Evolutionary conservation across 2,888 invertebrate species (phyloP).

Genomic region (Oscheius sp.): DNA sequence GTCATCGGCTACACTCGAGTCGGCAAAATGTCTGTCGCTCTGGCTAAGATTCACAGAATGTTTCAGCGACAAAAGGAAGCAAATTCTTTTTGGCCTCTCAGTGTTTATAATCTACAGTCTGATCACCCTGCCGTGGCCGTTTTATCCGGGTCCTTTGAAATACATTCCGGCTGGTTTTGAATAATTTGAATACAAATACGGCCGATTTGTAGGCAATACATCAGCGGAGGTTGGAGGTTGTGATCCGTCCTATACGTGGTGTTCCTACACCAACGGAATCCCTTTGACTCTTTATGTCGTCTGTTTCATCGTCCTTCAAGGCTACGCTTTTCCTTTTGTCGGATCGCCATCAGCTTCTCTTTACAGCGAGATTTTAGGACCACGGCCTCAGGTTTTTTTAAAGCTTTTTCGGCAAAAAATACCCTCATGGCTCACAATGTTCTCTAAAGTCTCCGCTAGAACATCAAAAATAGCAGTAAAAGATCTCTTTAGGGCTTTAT

Average conservation of each 20-base stretch:
- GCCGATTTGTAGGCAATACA: conserved; percentile 35
- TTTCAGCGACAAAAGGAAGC: conserved; percentile 42
- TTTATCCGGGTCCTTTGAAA: conserved; percentile 46
- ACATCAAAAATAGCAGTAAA: neutral
- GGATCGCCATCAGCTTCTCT: conserved; percentile 43
- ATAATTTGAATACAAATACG: no score
- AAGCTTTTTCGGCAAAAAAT: no score
- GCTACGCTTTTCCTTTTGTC: conserved; percentile 47
- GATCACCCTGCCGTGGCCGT: conserved; percentile 50
- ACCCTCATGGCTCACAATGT: no score
- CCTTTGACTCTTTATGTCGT: conserved; percentile 41
- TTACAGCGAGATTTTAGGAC: conserved; percentile 49
- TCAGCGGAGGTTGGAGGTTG: conserved; percentile 49
- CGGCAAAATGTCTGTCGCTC: conserved; percentile 40
- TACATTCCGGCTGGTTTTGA: conserved; percentile 35
- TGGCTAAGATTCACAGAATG: neutral
- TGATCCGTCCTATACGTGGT: conserved; percentile 41
- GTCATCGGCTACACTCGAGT: conserved; percentile 46
- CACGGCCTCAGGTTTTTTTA: conserved; percentile 39
- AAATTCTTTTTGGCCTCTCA: conserved; percentile 43
- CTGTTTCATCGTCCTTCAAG: conserved; percentile 44
- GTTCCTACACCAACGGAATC: conserved; percentile 36
- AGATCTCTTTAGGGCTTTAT: conserved; percentile 40
- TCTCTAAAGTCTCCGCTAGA: neutral
- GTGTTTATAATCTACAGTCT: conserved; percentile 44